phyloP scores from a whole-genome alignment of 1,140 invertebrate genomes.

The Panagrolaimus sp. region DNA sequence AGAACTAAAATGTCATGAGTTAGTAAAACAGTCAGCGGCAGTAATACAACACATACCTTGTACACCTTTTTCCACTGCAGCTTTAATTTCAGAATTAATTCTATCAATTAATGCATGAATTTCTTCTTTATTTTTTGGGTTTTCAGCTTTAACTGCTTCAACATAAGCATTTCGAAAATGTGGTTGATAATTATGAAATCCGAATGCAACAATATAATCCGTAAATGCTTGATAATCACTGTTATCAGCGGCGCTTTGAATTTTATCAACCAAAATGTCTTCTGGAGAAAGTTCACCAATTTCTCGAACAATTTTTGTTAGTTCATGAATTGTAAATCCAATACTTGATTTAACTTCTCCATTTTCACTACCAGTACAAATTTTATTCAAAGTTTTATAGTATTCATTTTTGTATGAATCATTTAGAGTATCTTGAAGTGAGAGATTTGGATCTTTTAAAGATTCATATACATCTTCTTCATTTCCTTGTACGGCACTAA shows the following conservation, averaged over 20 bases:
- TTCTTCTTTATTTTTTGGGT: background rate
- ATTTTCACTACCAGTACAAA: background rate
- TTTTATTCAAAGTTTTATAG: background rate
- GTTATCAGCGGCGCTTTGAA: background rate
- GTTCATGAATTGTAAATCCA: background rate
- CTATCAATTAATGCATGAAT: background rate
- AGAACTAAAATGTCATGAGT: background rate
- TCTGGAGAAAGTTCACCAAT: background rate
- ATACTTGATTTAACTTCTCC: background rate
- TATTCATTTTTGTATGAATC: conserved; percentile 1
- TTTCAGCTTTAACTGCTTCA: background rate
- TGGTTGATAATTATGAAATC: background rate
- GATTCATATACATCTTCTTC: conserved; percentile 1
- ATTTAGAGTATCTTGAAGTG: background rate
- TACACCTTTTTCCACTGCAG: background rate
- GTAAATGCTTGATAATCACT: background rate
- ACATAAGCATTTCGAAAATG: background rate
- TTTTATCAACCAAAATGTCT: background rate
- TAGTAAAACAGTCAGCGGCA: background rate
- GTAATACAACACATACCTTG: background rate
- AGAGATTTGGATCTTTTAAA: background rate
- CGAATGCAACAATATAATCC: background rate
- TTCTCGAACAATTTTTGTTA: background rate
- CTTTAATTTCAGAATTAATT: background rate
- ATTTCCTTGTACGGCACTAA: conserved; percentile 3